Evolutionary conservation across 2,113 vertebrate genomes (phyloP).

Genomic region (Anolis carolinensis): DNA sequence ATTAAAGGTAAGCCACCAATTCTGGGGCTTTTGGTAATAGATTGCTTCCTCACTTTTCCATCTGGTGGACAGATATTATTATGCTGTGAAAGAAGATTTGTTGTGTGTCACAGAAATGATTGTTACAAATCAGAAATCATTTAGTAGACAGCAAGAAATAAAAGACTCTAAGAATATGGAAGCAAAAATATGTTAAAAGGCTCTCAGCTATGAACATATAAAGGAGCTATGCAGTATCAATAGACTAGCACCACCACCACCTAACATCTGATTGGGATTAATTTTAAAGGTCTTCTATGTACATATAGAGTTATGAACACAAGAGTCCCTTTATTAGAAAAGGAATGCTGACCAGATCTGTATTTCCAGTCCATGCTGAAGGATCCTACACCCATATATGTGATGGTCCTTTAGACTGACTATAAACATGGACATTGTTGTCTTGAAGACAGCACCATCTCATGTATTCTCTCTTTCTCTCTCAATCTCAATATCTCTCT

Average conservation of each 20-base stretch:
- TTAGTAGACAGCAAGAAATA: not conserved
- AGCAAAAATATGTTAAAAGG: too few species aligned
- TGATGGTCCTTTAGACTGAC: not conserved
- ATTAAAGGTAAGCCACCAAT: slow-evolving; percentile 77
- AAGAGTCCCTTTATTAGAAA: not conserved
- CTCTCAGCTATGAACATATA: too few species aligned
- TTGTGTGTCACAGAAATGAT: not conserved
- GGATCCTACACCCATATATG: too few species aligned
- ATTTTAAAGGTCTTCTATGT: not conserved
- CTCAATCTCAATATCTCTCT: too few species aligned
- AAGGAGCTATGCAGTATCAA: not conserved
- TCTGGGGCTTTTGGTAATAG: slow-evolving; percentile 79
- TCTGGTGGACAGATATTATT: slow-evolving; percentile 73
- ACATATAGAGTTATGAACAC: not conserved
- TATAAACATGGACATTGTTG: not conserved
- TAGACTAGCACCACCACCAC: not conserved
- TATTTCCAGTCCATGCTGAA: too few species aligned
- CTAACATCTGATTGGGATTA: not conserved
- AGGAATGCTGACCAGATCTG: not conserved
- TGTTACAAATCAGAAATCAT: not conserved
- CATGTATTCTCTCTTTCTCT: too few species aligned
- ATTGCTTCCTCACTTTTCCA: slow-evolving; percentile 77
- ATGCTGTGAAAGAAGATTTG: slow-evolving; percentile 64
- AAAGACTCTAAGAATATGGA: not conserved
- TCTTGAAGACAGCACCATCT: not conserved